Evolutionary conservation across 2,113 vertebrate species (phyloP).

Genomic region (Notechis scutatus): DNA sequence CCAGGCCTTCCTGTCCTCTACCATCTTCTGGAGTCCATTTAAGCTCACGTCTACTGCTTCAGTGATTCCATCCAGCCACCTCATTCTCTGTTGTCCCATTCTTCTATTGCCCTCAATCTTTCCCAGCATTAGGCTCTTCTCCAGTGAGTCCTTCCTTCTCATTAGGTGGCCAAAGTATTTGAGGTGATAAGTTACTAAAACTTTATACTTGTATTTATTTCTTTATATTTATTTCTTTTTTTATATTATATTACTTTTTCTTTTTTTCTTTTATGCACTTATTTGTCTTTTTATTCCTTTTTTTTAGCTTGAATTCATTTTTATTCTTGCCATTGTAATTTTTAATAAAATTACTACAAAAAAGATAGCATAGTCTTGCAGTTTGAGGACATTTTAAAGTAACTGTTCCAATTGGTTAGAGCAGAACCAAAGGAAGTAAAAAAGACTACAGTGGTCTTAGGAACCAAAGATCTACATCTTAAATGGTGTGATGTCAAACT

Average conservation of each 20-base stretch:
- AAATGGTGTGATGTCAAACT: background rate
- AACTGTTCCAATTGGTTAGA: background rate
- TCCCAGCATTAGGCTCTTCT: too few species aligned
- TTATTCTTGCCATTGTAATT: background rate
- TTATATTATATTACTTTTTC: background rate
- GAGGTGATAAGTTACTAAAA: background rate
- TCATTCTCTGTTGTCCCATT: too few species aligned
- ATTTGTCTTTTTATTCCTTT: background rate
- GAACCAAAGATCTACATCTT: background rate
- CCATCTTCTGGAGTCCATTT: too few species aligned
- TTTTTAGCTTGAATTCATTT: background rate
- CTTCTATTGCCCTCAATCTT: too few species aligned
- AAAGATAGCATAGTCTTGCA: background rate
- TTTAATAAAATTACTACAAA: background rate
- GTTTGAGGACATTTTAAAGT: background rate
- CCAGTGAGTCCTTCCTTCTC: too few species aligned
- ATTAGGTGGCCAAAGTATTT: too few species aligned
- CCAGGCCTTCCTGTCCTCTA: too few species aligned
- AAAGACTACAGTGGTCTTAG: background rate
- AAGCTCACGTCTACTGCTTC: too few species aligned
- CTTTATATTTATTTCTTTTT: background rate
- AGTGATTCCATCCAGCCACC: too few species aligned
- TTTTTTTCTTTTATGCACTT: background rate
- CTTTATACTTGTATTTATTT: background rate
- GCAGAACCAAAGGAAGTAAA: background rate